Evolutionary conservation across 2,888 invertebrate genomes (phyloP).

Genomic region (Meteorus colon): DNA sequence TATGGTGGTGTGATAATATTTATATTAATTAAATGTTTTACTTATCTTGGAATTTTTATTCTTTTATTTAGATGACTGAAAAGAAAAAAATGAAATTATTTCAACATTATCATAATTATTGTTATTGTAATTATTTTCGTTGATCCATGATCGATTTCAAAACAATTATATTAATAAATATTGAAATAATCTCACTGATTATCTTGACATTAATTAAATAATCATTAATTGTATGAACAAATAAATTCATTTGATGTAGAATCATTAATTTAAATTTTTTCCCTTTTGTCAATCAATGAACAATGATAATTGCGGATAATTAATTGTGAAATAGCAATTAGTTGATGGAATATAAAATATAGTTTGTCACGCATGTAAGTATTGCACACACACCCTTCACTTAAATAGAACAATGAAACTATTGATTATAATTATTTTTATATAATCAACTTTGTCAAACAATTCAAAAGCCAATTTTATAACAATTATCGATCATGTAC

Average conservation of each 20-base stretch:
- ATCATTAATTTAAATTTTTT: neutral
- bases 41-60: conserved; percentile 17
- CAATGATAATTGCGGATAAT: neutral
- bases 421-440: conserved; percentile 4
- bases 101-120: neutral
- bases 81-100: neutral
- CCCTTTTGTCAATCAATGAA: neutral
- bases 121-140: neutral
- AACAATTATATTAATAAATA: neutral
- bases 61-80: too few species aligned
- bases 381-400: conserved; percentile 5
- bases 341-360: neutral
- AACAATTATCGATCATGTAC: neutral
- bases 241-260: neutral
- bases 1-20: conserved; percentile 53
- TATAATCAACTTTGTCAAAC: neutral
- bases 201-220: conserved; percentile 1
- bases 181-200: neutral
- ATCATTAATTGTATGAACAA: neutral
- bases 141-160: neutral
- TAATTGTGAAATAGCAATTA: conserved; percentile 9
- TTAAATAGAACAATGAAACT: neutral
- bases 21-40: conserved; percentile 58
- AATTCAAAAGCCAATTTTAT: neutral
- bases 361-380: neutral